Conservation (phyloP, 37 sponge, comb jelly and placozoan genomes). For the Halichondria panicea region DNA sequence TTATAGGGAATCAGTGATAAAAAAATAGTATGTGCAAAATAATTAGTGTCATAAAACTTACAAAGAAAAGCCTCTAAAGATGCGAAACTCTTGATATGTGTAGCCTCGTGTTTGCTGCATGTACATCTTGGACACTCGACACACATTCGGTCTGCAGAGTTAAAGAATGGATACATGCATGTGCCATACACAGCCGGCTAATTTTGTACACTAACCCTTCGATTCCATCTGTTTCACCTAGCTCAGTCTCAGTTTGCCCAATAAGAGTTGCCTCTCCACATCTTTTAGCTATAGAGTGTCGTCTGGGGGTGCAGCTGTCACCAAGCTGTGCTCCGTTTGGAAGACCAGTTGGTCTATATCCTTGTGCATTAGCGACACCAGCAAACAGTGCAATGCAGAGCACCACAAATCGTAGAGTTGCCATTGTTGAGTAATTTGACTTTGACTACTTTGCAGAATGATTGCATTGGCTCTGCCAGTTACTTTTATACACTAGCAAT, state of each 20-base stretch:
- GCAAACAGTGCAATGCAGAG: no score
- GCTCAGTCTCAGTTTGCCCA: not conserved
- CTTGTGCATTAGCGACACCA: no score
- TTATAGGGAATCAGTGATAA: no score
- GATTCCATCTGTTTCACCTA: not conserved
- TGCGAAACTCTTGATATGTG: not conserved
- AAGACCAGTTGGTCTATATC: no score
- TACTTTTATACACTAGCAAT: no score
- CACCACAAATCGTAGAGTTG: no score
- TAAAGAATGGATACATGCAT: not conserved
- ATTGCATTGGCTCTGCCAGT: no score
- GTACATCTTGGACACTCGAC: not conserved
- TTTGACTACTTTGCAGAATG: no score
- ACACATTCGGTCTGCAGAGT: slow-evolving; percentile 8
- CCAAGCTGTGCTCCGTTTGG: not conserved
- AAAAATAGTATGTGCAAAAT: no score
- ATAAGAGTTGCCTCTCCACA: not conserved
- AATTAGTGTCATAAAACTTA: no score
- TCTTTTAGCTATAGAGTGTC: not conserved
- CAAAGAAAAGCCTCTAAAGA: not conserved
- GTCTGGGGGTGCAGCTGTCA: not conserved
- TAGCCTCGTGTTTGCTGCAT: not conserved
- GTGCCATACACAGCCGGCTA: not conserved
- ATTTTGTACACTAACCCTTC: no score
- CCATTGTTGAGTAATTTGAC: no score